Base-by-base conservation (phyloP, 2,113 vertebrate genomes). In the Trichechus manatus region DNA sequence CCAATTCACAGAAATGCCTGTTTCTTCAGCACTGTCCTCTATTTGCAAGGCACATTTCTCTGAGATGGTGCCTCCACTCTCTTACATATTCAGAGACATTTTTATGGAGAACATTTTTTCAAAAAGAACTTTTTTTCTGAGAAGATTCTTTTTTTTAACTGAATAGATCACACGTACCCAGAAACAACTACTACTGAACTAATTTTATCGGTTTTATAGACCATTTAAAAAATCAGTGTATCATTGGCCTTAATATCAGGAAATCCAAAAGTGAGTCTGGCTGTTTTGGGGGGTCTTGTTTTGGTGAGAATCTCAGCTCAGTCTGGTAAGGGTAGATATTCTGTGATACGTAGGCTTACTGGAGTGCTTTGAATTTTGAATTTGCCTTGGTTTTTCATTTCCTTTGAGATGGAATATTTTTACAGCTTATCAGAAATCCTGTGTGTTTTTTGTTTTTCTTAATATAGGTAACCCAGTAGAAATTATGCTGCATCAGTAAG, bases 371-470 rank as follows among this genome's bases (percentile, higher is more conserved):
- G 44, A 36, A 2, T 66, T 89, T 92, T 53, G 61, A 85, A 27
- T 93, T 95, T 66, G 42, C 33, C 80, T 86, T 77, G 78, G 78
- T 82, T 87, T 88, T 70, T 9, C 25, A 9, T 90, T 92, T 53
- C 61, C 81, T 92, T 91, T n/a, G 47, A 17, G 39, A 1, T 88
- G 31, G 42, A 64, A n/a, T 91, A 56, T 39, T 92, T 90, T 80
- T 90, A 87, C 13, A 88, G 36, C 6, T 56, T 95, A 81, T 83
- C 84, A 63, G 95, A 95, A 94, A 80, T 88, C n/a, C 50, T 92
- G 20, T 47, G 91, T 83, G 82, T n/a, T 47, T 70, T 66, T 81
- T 89, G 29, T 83, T 88, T 87, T 90, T 80, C 75, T 89, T 90
- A 44, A 50, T 63, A 66, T 53, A 91, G 44, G 50, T 91, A 94